Evolutionary conservation across 2,797 vertebrate genomes (phyloP).

Genomic region (Poeciliopsis infans): DNA sequence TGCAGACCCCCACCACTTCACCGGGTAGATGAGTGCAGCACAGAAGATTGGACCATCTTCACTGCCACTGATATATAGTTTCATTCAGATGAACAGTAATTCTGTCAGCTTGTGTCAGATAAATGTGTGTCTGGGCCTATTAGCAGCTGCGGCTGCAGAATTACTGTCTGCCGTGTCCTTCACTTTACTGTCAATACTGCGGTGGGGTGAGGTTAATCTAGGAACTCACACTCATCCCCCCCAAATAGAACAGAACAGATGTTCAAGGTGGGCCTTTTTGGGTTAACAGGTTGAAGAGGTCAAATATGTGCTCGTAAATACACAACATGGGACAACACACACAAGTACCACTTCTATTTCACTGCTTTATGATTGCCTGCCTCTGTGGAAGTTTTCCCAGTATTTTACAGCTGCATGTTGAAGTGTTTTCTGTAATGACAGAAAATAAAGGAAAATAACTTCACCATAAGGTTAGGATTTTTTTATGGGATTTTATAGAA

Average conservation of each 20-base stretch:
- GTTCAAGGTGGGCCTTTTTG: slow-evolving; percentile 32
- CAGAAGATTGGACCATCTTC: slow-evolving; percentile 75
- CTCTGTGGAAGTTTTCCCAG: not conserved
- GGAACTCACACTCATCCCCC: slow-evolving; percentile 14
- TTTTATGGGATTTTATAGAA: not conserved
- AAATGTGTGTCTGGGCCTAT: slow-evolving; percentile 72
- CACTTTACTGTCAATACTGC: slow-evolving; percentile 76
- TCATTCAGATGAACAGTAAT: slow-evolving; percentile 83
- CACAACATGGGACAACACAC: slow-evolving; percentile 21
- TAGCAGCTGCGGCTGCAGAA: slow-evolving; percentile 70
- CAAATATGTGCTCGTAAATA: slow-evolving; percentile 82
- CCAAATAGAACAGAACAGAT: slow-evolving; percentile 44
- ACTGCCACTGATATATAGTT: slow-evolving; percentile 80
- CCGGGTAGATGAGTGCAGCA: slow-evolving; percentile 51
- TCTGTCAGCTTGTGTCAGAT: slow-evolving; percentile 85
- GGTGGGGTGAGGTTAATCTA: slow-evolving; percentile 12
- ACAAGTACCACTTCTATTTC: slow-evolving; percentile 4
- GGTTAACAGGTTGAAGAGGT: slow-evolving; percentile 75
- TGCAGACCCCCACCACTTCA: slow-evolving; percentile 41
- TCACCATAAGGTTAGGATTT: not conserved
- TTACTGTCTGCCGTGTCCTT: slow-evolving; percentile 87
- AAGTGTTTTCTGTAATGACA: not conserved
- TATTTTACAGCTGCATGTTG: not conserved
- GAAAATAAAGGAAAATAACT: not conserved
- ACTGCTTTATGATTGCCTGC: not conserved